Evolutionary conservation across 2,113 vertebrate genomes (phyloP).

Genomic region (Calyptommatus sinebrachiatus): DNA sequence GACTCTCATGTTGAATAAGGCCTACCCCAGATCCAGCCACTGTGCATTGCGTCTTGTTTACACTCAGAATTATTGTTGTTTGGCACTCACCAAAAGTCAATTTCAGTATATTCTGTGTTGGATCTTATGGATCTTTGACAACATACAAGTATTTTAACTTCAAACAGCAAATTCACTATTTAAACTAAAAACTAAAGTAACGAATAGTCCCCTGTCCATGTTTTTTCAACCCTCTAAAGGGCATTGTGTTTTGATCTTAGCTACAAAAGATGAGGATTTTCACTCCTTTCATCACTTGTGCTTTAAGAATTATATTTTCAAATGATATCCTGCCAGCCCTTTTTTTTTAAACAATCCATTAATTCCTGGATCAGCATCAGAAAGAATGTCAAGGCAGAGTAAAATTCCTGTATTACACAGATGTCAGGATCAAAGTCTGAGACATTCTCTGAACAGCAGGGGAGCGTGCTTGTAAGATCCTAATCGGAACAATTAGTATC

Average conservation of each 20-base stretch:
- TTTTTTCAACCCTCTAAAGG: slow-evolving; percentile 21
- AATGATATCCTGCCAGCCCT: slow-evolving; percentile 89
- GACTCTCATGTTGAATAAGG: too few species aligned
- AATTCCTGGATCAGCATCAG: slow-evolving; percentile 91
- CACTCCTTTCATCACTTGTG: slow-evolving; percentile 77
- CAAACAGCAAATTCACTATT: neutral
- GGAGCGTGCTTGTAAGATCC: slow-evolving; percentile 83
- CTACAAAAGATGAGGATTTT: slow-evolving; percentile 70
- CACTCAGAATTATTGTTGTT: too few species aligned
- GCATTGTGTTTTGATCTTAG: slow-evolving; percentile 61
- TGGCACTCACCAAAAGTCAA: too few species aligned
- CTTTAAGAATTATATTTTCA: slow-evolving; percentile 81
- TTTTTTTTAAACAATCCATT: slow-evolving; percentile 86
- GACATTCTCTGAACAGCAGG: slow-evolving; percentile 87
- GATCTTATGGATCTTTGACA: too few species aligned
- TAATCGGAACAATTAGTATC: slow-evolving; percentile 89
- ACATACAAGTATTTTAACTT: neutral
- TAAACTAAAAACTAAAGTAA: neutral
- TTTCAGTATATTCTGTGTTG: too few species aligned
- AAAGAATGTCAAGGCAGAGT: slow-evolving; percentile 90
- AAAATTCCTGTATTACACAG: slow-evolving; percentile 98
- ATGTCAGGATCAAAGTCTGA: slow-evolving; percentile 99
- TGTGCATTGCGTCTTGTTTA: too few species aligned
- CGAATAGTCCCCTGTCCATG: slow-evolving; percentile 27
- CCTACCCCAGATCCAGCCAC: too few species aligned